Percentiles rank a stretch among this genome's conserved stretches.
phyloP scores from a whole-genome alignment of 1,140 invertebrate species.

The Apolygus lucorum region DNA sequence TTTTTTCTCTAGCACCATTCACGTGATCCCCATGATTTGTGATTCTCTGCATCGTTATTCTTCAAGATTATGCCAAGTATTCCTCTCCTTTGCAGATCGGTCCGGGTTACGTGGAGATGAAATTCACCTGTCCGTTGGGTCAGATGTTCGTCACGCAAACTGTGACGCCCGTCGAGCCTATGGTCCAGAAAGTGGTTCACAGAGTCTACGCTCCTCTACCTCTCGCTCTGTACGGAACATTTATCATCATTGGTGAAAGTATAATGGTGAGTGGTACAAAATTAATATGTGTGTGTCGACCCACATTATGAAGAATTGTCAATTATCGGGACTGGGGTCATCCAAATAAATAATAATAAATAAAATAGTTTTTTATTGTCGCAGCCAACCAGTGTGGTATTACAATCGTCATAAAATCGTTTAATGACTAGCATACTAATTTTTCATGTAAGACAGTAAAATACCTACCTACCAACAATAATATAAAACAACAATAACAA shows the following conservation, averaged over 20 bases:
- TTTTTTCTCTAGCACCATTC: not conserved
- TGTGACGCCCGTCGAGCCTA: slow-evolving; percentile 68
- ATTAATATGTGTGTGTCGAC: no score
- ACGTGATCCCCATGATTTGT: not conserved
- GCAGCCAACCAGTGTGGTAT: no score
- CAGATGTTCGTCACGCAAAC: slow-evolving; percentile 61
- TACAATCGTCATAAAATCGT: no score
- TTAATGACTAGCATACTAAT: no score
- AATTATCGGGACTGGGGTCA: no score
- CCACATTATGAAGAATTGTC: no score
- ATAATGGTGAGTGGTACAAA: slow-evolving; percentile 53
- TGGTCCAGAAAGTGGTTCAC: slow-evolving; percentile 70
- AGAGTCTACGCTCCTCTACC: slow-evolving; percentile 54
- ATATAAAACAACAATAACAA: no score
- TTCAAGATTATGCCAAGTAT: no score
- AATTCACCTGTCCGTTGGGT: slow-evolving; percentile 53
- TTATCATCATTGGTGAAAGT: slow-evolving; percentile 61
- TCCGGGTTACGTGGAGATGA: slow-evolving; percentile 65
- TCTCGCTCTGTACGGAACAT: slow-evolving; percentile 53
- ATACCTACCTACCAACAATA: no score
- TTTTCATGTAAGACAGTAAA: no score
- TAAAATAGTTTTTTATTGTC: no score
- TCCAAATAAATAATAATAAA: no score
- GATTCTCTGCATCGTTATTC: slow-evolving; percentile 20
- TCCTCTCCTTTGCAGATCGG: slow-evolving; percentile 70